Evolutionary conservation across 2,797 vertebrate species (phyloP).

Genomic region (Sphaeramia orbicularis): DNA sequence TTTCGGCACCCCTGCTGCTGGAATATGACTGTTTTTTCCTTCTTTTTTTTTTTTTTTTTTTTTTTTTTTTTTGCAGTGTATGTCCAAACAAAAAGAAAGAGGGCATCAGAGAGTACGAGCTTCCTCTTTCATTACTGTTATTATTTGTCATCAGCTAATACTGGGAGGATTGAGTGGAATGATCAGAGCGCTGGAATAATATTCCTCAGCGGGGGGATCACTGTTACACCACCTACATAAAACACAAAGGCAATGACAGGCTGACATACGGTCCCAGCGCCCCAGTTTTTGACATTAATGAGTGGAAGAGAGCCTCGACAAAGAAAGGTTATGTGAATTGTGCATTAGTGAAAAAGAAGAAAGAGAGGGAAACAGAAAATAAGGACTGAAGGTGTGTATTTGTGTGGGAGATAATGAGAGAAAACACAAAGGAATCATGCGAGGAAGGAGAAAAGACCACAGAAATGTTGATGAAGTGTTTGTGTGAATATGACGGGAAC

Average conservation of each 20-base stretch:
- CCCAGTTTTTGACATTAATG: constrained; percentile 49
- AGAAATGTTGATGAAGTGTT: not conserved
- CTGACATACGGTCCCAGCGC: constrained; percentile 35
- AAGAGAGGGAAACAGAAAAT: not conserved
- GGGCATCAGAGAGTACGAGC: constrained; percentile 12
- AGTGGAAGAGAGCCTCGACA: constrained; percentile 19
- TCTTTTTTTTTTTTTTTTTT: too few species aligned
- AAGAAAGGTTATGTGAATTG: constrained; percentile 7
- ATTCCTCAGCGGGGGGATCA: constrained; percentile 31
- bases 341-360: not conserved
- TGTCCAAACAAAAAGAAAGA: not conserved
- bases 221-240: constrained; percentile 33
- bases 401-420: not conserved
- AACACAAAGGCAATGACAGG: constrained; percentile 39
- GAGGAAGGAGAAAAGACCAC: not conserved
- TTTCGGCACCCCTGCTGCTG: too few species aligned
- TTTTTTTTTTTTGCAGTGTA: too few species aligned
- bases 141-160: constrained; percentile 41
- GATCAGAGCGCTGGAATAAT: constrained; percentile 39
- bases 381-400: not conserved
- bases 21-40: too few species aligned
- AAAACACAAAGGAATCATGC: not conserved
- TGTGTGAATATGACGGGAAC: not conserved
- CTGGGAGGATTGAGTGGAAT: constrained; percentile 43
- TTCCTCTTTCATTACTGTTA: constrained; percentile 52